phyloP scores from a whole-genome alignment of 2,888 invertebrate species.

The Scelioninae gen. 1 region DNA sequence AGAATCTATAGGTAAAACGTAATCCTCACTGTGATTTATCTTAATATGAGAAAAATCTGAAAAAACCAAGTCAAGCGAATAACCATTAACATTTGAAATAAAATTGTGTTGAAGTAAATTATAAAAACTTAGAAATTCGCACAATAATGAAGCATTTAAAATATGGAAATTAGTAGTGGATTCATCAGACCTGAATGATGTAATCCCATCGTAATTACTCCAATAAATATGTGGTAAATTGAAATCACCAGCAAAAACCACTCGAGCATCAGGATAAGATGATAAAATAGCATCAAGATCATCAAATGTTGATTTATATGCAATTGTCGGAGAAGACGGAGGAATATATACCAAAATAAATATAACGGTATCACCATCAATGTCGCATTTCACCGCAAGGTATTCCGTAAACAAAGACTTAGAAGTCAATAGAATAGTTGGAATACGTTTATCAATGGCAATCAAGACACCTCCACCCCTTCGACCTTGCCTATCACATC shows the following conservation, averaged over 20 bases:
- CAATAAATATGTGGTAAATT: background rate
- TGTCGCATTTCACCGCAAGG: background rate
- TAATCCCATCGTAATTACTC: background rate
- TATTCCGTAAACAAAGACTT: background rate
- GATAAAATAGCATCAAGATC: background rate
- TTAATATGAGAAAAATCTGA: too few species aligned
- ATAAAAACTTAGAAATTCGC: too few species aligned
- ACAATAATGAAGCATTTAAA: background rate
- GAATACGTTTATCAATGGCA: background rate
- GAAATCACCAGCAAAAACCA: background rate
- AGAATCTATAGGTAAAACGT: too few species aligned
- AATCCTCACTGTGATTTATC: too few species aligned
- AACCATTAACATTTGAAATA: too few species aligned
- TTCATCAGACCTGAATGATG: background rate
- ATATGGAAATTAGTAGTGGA: background rate
- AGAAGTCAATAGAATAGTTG: background rate
- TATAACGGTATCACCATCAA: background rate
- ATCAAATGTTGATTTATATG: background rate
- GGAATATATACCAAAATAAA: background rate
- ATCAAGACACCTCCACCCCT: background rate
- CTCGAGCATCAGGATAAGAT: background rate
- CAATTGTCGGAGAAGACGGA: background rate
- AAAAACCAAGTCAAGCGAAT: too few species aligned
- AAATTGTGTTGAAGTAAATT: too few species aligned
- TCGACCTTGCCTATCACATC: background rate